Evolutionary conservation across 2,888 invertebrate species (phyloP).

Genomic region (Glaucopsyche alexis): DNA sequence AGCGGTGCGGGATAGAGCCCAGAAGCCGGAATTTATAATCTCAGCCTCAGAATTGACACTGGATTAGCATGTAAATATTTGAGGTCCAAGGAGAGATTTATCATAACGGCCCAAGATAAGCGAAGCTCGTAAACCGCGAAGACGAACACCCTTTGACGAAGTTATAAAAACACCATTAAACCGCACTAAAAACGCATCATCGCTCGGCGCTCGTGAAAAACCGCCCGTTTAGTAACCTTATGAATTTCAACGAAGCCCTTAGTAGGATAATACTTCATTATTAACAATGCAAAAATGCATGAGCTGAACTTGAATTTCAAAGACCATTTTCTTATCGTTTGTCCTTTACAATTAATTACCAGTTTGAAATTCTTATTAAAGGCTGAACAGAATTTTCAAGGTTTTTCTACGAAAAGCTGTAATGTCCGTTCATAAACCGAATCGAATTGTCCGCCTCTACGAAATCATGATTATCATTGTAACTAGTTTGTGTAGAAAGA

Average conservation of each 20-base stretch:
- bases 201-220: conserved; percentile 49
- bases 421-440: too few relatives aligned
- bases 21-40: conserved; percentile 66
- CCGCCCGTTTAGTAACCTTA: conserved; percentile 71
- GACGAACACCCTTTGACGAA: conserved; percentile 72
- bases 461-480: background rate
- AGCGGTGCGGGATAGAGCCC: background rate
- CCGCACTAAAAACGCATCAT: conserved; percentile 77
- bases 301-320: background rate
- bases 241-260: conserved; percentile 77
- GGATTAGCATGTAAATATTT: conserved; percentile 80
- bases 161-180: conserved; percentile 80
- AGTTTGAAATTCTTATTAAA: too few relatives aligned
- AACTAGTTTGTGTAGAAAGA: background rate
- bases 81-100: conserved; percentile 78
- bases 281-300: conserved; percentile 13
- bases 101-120: conserved; percentile 72
- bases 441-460: background rate
- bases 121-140: conserved; percentile 73
- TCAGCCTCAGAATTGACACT: conserved; percentile 75
- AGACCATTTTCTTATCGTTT: background rate
- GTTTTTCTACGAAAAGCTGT: too few relatives aligned
- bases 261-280: conserved; percentile 34
- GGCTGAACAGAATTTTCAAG: too few relatives aligned
- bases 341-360: too few relatives aligned